A percentile compares a stretch with the other conserved stretches of the same genome.
These are phyloP conservation scores for Grammomys surdaster DNA, from an alignment of 2,113 vertebrate species.

Conservation along the genomic window DNA sequence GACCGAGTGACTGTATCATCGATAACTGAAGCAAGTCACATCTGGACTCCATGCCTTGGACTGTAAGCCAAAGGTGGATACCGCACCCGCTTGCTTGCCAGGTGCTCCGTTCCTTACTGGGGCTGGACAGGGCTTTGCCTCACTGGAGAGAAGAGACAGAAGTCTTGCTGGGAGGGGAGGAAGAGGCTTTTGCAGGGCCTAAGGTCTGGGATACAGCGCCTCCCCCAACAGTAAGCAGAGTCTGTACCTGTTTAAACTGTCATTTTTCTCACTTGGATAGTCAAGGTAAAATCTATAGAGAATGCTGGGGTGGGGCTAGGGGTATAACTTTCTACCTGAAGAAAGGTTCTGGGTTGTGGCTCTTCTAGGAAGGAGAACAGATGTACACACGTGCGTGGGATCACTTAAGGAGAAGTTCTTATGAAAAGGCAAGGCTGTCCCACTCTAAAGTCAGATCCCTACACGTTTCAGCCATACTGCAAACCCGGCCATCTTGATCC, in stretches of 20 bases:
- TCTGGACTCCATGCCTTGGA: not conserved
- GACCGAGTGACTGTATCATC: not conserved
- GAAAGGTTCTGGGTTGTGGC: conserved; percentile 27
- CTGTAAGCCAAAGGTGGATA: not conserved
- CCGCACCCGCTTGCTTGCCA: too few species aligned
- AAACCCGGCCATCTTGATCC: conserved; percentile 78
- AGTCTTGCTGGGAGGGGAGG: not conserved
- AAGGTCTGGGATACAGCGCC: too few species aligned
- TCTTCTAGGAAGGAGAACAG: conserved; percentile 15
- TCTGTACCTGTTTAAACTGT: conserved; percentile 35
- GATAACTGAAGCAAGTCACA: not conserved
- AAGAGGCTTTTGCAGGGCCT: not conserved
- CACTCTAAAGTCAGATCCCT: conserved; percentile 16
- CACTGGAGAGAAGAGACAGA: not conserved
- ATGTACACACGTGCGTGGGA: not conserved
- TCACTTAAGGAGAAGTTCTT: not conserved
- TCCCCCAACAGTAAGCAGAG: not conserved
- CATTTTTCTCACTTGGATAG: conserved; percentile 43
- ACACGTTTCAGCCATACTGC: conserved; percentile 61
- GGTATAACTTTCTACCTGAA: conserved; percentile 16
- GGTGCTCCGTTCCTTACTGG: not conserved
- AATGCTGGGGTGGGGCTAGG: conserved; percentile 21
- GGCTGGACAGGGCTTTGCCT: not conserved
- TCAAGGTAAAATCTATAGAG: conserved; percentile 50
- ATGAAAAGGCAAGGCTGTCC: conserved; percentile 38